Conservation (phyloP, 1,140 invertebrate species). For the Musca vetustissima region DNA sequence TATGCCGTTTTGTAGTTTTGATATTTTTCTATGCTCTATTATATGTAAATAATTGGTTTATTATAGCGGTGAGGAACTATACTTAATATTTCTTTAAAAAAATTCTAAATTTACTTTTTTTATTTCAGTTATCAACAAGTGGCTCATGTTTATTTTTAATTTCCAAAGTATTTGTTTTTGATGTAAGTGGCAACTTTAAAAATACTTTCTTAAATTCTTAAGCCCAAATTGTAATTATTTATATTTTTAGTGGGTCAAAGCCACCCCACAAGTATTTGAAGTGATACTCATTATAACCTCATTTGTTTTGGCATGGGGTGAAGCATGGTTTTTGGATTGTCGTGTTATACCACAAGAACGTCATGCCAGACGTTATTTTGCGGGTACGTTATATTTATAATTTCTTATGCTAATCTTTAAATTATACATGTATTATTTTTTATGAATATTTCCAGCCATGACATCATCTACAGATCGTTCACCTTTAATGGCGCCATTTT, state of each 20-base stretch:
- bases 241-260: constrained; percentile 67
- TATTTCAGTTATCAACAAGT: constrained; percentile 70
- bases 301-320: constrained; percentile 82
- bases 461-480: constrained; percentile 41
- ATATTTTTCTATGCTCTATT: constrained; percentile 77
- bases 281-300: constrained; percentile 78
- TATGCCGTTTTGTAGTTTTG: constrained; percentile 70
- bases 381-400: constrained; percentile 31
- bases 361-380: constrained; percentile 61
- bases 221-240: too few species aligned
- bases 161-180: constrained; percentile 79
- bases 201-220: not conserved
- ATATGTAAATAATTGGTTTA: constrained; percentile 78
- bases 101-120: too few species aligned
- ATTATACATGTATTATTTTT: constrained; percentile 8
- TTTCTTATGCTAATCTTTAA: not conserved
- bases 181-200: constrained; percentile 62
- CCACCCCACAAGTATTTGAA: constrained; percentile 74
- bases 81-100: too few species aligned
- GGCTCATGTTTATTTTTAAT: constrained; percentile 77
- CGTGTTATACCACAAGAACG: constrained; percentile 78
- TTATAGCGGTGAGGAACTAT: constrained; percentile 83
- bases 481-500: constrained; percentile 41
- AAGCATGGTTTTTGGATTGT: constrained; percentile 86
- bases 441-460: too few species aligned